Conservation (phyloP, 1,140 invertebrate genomes). For the Capitella teleta region DNA sequence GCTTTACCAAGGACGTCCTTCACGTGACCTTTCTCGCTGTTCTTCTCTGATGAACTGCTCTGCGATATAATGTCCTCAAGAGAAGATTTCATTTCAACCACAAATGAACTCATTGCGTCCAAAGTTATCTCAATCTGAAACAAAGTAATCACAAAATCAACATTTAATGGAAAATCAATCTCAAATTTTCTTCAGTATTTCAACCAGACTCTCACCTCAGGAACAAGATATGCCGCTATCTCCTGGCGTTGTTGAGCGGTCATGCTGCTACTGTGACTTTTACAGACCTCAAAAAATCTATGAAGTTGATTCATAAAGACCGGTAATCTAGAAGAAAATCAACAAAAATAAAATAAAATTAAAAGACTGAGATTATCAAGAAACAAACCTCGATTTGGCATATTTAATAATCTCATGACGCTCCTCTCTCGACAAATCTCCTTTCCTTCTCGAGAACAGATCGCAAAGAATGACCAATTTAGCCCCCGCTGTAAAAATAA, state of each 20-base stretch:
- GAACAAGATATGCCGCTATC: conserved; percentile 52
- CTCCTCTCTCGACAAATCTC: conserved; percentile 47
- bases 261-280: conserved; percentile 49
- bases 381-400: conserved; percentile 48
- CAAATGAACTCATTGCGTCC: too few species aligned
- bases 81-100: too few species aligned
- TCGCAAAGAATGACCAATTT: conserved; percentile 53
- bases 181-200: background rate
- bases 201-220: conserved; percentile 42
- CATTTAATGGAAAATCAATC: too few species aligned
- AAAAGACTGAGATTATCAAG: background rate
- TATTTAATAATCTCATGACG: conserved; percentile 56
- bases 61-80: too few species aligned
- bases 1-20: too few species aligned
- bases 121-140: too few species aligned
- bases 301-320: conserved; percentile 53
- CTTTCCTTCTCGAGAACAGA: conserved; percentile 50
- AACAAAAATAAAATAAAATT: background rate
- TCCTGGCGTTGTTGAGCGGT: conserved; percentile 48
- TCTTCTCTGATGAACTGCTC: too few species aligned
- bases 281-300: conserved; percentile 49
- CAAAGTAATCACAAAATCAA: too few species aligned
- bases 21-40: too few species aligned
- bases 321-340: conserved; percentile 48
- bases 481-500: conserved; percentile 27